Conservation (phyloP, 1,140 invertebrate genomes). For the Solenopsis invicta region DNA sequence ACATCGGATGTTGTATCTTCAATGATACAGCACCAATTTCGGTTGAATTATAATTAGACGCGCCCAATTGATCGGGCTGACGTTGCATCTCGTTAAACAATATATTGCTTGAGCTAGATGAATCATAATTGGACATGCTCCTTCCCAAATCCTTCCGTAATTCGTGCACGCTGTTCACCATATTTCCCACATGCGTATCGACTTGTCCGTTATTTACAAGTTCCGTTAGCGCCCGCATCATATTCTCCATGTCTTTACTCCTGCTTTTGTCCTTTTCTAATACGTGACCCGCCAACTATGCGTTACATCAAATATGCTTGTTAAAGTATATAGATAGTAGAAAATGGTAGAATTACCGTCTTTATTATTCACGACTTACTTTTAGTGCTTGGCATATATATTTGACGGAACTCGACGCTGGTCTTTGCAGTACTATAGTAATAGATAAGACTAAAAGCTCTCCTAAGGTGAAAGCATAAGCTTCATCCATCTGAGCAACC, state of each 20-base stretch:
- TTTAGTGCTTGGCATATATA: slow-evolving; percentile 87
- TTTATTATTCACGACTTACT: slow-evolving; percentile 66
- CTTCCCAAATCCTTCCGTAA: slow-evolving; percentile 83
- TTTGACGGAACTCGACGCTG: slow-evolving; percentile 84
- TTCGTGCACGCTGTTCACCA: slow-evolving; percentile 83
- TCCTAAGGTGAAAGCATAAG: slow-evolving; percentile 78
- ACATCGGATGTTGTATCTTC: neutral
- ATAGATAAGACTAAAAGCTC: slow-evolving; percentile 83
- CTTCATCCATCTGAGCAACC: slow-evolving; percentile 84
- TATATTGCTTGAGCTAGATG: slow-evolving; percentile 8
- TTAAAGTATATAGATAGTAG: neutral
- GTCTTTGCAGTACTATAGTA: slow-evolving; percentile 81
- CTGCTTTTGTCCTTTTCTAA: slow-evolving; percentile 82
- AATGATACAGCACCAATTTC: neutral
- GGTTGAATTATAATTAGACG: slow-evolving; percentile 31
- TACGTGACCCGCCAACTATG: slow-evolving; percentile 83
- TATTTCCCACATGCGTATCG: slow-evolving; percentile 81
- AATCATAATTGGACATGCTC: slow-evolving; percentile 68
- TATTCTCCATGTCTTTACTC: slow-evolving; percentile 83
- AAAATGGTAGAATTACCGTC: neutral
- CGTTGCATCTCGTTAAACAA: slow-evolving; percentile 64
- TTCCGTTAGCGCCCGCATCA: slow-evolving; percentile 83
- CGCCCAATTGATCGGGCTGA: slow-evolving; percentile 55
- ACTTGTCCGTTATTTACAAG: slow-evolving; percentile 83
- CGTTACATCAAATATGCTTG: neutral